Evolutionary conservation across 2,797 vertebrate species (phyloP), one percentile per base, ranked within the genome.

Genomic region (Periophthalmus magnuspinnatus): DNA sequence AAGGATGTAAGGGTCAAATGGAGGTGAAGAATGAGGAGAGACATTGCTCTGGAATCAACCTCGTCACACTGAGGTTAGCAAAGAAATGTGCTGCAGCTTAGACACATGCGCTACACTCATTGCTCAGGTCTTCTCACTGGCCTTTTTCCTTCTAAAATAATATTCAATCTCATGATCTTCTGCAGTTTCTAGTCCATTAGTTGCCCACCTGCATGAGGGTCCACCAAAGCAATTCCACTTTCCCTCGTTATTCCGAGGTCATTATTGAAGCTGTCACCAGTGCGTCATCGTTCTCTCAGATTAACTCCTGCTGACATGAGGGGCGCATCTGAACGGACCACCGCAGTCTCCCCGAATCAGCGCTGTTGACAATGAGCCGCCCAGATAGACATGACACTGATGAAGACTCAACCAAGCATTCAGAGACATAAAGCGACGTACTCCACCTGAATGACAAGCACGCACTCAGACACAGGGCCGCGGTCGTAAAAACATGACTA

Each of bases 381-480:
- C 78, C 75, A 68, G 32, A 22, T 76, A 67, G 70, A 76, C 65
- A 66, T 63, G 65, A 81, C 48, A 24, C 63, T 13, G 71, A 82
- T 71, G 72, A 75, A 69, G 81, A 78, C 75, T 77, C 60, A 75
- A 56, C 69, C 84, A 83, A 71, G 75, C 16, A n/a, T 75, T 64
- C 63, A 80, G 66, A 75, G 73, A 74, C 68, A 80, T 69, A 75
- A 67, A 68, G 70, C 75, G 36, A 59, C 50, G 22, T 19, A 41
- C 24, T 55, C 52, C 11, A 54, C 70, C 60, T 56, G 54, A 55
- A 67, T 38, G 56, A 67, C 48, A 45, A 57, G 11, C 71, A 55
- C 45, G 67, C 47, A 65, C 33, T 45, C 60, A 57, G 41, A 19
- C 58, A 68, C 60, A 65, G 17, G 10, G 19, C 66, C 64, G 66